Conservation (phyloP, 2,113 vertebrate genomes). For the Oriolus oriolus region DNA sequence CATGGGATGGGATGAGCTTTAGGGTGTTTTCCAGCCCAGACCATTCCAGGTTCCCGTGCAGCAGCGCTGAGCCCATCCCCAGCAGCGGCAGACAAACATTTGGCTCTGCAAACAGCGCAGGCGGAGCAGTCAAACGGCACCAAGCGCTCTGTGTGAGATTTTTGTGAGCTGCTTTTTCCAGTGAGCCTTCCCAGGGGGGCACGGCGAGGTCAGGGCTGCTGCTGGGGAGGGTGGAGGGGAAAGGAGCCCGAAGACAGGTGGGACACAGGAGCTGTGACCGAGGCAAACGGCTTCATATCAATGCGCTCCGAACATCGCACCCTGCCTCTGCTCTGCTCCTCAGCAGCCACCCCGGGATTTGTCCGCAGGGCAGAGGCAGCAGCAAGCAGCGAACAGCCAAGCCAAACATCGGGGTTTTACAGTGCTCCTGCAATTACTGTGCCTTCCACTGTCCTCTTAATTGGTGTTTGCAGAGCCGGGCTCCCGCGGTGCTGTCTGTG, state of each 20-base stretch:
- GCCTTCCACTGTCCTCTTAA: background rate
- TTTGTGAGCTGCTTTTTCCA: too few relatives aligned
- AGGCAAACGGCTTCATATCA: background rate
- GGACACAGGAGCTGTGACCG: background rate
- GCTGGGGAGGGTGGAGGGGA: background rate
- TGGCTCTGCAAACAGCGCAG: background rate
- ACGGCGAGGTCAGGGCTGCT: background rate
- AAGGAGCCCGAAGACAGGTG: background rate
- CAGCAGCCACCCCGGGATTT: background rate
- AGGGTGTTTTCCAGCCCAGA: too few relatives aligned
- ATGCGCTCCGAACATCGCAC: background rate
- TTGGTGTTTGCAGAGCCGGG: background rate
- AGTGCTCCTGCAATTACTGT: background rate
- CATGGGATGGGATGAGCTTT: too few relatives aligned
- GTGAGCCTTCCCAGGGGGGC: background rate
- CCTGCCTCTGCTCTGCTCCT: background rate
- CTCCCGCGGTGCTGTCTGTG: background rate
- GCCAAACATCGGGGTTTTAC: background rate
- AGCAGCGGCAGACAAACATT: background rate
- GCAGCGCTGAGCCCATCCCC: background rate
- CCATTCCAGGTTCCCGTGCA: accelerated
- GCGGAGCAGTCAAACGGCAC: too few relatives aligned
- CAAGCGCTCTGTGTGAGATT: too few relatives aligned
- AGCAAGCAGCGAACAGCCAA: background rate
- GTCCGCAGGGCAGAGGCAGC: background rate